Conservation (phyloP, 2,797 vertebrate species). For the Sparidentex hasta region DNA sequence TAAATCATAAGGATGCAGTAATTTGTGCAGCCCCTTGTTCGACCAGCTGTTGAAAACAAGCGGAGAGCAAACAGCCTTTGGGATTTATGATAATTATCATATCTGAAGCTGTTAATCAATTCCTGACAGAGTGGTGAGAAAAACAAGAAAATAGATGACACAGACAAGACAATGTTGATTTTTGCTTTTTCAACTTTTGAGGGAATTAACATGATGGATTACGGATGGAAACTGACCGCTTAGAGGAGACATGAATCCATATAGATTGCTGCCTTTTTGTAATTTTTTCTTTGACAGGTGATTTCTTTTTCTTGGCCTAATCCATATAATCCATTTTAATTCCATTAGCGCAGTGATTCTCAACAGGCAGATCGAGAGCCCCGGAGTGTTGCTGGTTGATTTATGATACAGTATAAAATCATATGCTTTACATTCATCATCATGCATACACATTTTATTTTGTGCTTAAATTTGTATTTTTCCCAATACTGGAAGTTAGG, state of each 20-base stretch:
- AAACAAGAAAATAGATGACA: conserved; percentile 43
- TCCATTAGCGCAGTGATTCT: conserved; percentile 41
- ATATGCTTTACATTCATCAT: background rate
- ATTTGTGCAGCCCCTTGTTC: conserved; percentile 48
- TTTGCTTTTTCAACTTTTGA: conserved; percentile 39
- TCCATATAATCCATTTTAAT: conserved; percentile 65
- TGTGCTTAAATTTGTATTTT: background rate
- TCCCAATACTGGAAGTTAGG: too few species aligned
- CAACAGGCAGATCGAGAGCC: conserved; percentile 5
- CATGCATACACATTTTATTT: background rate
- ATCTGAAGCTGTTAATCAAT: conserved; percentile 57
- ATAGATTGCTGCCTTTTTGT: conserved; percentile 47
- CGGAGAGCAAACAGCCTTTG: conserved; percentile 47
- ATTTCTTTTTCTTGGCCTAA: conserved; percentile 29
- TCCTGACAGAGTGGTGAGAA: conserved; percentile 25
- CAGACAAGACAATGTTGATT: conserved; percentile 25
- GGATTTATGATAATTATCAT: conserved; percentile 53
- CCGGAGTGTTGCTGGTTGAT: conserved; percentile 17
- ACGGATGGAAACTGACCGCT: conserved; percentile 28
- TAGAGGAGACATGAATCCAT: conserved; percentile 42
- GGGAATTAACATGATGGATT: conserved; percentile 52
- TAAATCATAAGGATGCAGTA: conserved; percentile 65
- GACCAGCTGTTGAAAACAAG: conserved; percentile 48
- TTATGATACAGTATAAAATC: conserved; percentile 16
- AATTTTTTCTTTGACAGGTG: conserved; percentile 48